These are phyloP conservation scores for Rhagoletis zephyria DNA, from an alignment of 1,140 invertebrate species.

Conservation along the genomic window DNA sequence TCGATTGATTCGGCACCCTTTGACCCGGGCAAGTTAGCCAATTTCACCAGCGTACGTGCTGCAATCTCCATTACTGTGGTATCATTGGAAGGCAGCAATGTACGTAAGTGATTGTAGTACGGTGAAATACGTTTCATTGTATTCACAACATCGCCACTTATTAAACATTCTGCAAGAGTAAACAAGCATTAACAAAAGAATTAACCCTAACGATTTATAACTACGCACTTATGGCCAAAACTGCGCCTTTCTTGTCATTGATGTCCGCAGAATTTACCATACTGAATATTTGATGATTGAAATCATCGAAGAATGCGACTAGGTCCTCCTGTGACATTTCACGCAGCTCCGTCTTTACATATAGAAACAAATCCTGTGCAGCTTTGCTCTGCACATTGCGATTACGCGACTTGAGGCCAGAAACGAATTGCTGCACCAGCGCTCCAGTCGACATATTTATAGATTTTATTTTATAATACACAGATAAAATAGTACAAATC, in stretches of 20 bases:
- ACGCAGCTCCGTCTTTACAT: conserved; percentile 91
- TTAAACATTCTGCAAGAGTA: conserved; percentile 83
- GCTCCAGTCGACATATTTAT: conserved; percentile 66
- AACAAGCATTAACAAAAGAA: background rate
- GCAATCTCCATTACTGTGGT: conserved; percentile 94
- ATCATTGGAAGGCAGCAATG: conserved; percentile 91
- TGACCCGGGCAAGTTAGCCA: conserved; percentile 92
- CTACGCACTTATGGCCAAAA: conserved; percentile 89
- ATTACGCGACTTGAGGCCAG: conserved; percentile 89
- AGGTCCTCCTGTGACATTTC: conserved; percentile 94
- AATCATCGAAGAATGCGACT: conserved; percentile 92
- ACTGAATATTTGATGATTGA: conserved; percentile 95
- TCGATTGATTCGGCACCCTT: conserved; percentile 96
- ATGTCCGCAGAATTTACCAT: conserved; percentile 94
- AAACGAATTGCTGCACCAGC: conserved; percentile 85
- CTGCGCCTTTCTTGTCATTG: conserved; percentile 95
- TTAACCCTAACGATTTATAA: background rate
- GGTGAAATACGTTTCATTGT: conserved; percentile 90
- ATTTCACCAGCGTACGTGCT: conserved; percentile 92
- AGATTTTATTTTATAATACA: background rate
- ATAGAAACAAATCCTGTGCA: conserved; percentile 89
- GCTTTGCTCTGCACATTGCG: conserved; percentile 88
- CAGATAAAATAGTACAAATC: background rate
- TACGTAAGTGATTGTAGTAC: conserved; percentile 94
- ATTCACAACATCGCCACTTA: conserved; percentile 93